A percentile compares a stretch with the other conserved stretches of the same genome.
phyloP scores from a whole-genome alignment of 1,140 invertebrate species.

The Lamellibrachia luymesi region DNA sequence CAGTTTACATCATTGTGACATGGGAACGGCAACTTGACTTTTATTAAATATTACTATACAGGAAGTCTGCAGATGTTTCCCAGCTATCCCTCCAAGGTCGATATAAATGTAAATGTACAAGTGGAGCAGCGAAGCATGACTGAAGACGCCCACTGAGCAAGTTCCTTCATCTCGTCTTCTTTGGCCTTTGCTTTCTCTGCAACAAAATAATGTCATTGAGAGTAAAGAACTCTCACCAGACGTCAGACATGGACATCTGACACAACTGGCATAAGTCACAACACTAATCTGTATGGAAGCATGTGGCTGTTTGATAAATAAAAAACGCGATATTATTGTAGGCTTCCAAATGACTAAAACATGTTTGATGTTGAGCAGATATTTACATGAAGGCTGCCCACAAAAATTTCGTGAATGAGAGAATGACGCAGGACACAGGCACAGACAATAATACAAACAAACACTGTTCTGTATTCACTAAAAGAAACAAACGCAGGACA shows the following conservation, averaged over 20 bases:
- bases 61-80: not conserved
- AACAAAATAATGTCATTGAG: constrained; percentile 15
- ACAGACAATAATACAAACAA: not conserved
- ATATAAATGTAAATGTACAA: not conserved
- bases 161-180: constrained; percentile 74
- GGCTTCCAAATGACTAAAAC: too few species aligned
- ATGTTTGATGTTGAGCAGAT: not conserved
- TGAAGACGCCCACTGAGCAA: constrained; percentile 84
- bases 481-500: not conserved
- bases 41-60: not conserved
- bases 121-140: not conserved
- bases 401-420: not conserved
- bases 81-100: too few species aligned
- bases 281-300: too few species aligned
- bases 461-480: not conserved
- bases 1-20: not conserved
- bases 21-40: not conserved
- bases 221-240: constrained; percentile 2
- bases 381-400: not conserved
- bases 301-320: too few species aligned
- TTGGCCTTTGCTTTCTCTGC: constrained; percentile 62
- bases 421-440: not conserved
- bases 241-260: too few species aligned
- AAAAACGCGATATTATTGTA: too few species aligned
- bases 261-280: too few species aligned